Conservation (phyloP, 2,888 invertebrate species). For the Tineola bisselliella region DNA sequence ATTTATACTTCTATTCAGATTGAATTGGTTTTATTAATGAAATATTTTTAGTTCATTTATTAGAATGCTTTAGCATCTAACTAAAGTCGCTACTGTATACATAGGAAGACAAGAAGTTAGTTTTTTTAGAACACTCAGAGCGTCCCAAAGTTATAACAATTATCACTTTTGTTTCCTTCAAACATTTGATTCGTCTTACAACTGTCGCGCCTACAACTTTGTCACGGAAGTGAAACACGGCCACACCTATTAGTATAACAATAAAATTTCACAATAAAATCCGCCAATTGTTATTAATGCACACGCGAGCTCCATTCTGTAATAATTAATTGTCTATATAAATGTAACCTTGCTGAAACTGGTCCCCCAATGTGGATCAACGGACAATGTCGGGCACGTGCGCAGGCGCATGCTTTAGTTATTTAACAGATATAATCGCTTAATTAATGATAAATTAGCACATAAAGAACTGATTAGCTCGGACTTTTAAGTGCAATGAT, state of each 20-base stretch:
- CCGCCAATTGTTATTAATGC: background rate
- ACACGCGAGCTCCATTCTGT: conserved; percentile 1
- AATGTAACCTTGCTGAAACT: conserved; percentile 26
- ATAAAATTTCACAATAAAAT: conserved; percentile 3
- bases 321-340: background rate
- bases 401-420: conserved; percentile 6
- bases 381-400: conserved; percentile 36
- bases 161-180: no score
- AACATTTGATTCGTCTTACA: no score
- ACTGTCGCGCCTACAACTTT: no score
- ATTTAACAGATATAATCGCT: conserved; percentile 10
- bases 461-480: conserved; percentile 10
- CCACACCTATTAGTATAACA: background rate
- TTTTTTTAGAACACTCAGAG: no score
- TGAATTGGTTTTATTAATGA: no score
- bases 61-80: no score
- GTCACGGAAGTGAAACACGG: background rate
- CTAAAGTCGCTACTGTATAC: no score
- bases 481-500: conserved; percentile 5
- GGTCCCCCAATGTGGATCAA: conserved; percentile 42
- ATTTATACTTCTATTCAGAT: background rate
- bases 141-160: no score
- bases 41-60: no score
- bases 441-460: conserved; percentile 13
- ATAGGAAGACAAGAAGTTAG: no score